phyloP scores from a whole-genome alignment of 2,113 vertebrate genomes.

The Oreochromis niloticus region DNA sequence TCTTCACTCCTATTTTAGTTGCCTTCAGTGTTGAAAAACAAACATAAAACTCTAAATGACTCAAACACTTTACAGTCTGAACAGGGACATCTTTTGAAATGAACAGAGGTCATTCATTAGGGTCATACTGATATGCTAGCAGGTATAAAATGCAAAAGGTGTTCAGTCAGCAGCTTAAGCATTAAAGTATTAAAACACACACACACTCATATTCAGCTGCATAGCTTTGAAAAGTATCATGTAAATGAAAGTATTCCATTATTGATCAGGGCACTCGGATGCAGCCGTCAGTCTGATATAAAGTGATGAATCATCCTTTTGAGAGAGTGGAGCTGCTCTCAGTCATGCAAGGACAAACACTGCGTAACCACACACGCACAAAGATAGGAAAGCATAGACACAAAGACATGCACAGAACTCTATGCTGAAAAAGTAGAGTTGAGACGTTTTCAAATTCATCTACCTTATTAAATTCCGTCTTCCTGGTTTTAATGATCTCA shows the following conservation, averaged over 20 bases:
- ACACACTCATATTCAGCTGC: not conserved
- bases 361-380: not conserved
- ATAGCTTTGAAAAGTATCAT: not conserved
- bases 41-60: not conserved
- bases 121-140: not conserved
- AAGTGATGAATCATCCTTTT: not conserved
- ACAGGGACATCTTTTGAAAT: not conserved
- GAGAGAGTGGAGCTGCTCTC: not conserved
- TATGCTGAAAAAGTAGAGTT: not conserved
- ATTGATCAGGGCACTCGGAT: slow-evolving; percentile 8
- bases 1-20: not conserved
- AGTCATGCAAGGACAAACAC: not conserved
- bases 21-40: not conserved
- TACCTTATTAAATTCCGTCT: not conserved
- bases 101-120: not conserved
- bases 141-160: not conserved
- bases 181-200: not conserved
- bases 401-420: not conserved
- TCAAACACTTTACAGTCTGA: not conserved
- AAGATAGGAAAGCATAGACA: not conserved
- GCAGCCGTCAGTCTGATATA: not conserved
- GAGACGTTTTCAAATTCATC: not conserved
- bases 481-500: not conserved
- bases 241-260: not conserved
- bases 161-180: not conserved